Conservation (phyloP, 2,888 invertebrate species). For the Branchipolynoe longqiensis region DNA sequence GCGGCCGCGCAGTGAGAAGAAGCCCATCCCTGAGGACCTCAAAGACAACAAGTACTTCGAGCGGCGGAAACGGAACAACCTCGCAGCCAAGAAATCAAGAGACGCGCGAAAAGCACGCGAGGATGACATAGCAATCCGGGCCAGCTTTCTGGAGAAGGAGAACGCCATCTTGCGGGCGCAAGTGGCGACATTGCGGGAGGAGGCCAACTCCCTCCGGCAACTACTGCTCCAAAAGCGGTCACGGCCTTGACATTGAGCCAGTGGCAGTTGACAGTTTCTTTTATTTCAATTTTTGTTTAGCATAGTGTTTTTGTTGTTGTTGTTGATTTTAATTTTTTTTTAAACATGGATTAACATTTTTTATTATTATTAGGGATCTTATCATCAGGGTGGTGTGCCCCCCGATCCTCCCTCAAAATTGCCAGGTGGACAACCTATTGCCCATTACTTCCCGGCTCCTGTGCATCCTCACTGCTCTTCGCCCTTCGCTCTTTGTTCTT, state of each 20-base stretch:
- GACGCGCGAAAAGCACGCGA: constrained; percentile 93
- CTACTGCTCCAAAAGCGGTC: constrained; percentile 84
- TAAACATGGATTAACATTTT: too few species aligned
- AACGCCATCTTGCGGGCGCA: constrained; percentile 93
- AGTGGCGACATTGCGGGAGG: constrained; percentile 90
- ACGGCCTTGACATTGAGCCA: constrained; percentile 57
- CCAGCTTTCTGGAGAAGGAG: constrained; percentile 92
- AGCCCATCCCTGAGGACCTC: constrained; percentile 92
- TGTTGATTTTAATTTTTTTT: too few species aligned
- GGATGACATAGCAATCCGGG: constrained; percentile 93
- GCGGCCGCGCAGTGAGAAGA: constrained; percentile 81
- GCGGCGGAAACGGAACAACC: constrained; percentile 91
- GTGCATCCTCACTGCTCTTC: too few species aligned
- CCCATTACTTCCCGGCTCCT: too few species aligned
- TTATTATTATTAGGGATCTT: too few species aligned
- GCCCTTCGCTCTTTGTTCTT: too few species aligned
- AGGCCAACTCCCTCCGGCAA: constrained; percentile 88
- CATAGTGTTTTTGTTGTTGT: too few species aligned
- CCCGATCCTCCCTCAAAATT: too few species aligned
- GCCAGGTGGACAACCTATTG: too few species aligned
- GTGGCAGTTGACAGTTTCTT: too few species aligned
- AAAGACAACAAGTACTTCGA: constrained; percentile 96
- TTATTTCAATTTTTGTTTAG: neutral
- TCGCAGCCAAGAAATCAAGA: constrained; percentile 94
- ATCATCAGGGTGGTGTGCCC: too few species aligned